Evolutionary conservation across 1,140 invertebrate species (phyloP).

Genomic region (Aporrectodea caliginosa): DNA sequence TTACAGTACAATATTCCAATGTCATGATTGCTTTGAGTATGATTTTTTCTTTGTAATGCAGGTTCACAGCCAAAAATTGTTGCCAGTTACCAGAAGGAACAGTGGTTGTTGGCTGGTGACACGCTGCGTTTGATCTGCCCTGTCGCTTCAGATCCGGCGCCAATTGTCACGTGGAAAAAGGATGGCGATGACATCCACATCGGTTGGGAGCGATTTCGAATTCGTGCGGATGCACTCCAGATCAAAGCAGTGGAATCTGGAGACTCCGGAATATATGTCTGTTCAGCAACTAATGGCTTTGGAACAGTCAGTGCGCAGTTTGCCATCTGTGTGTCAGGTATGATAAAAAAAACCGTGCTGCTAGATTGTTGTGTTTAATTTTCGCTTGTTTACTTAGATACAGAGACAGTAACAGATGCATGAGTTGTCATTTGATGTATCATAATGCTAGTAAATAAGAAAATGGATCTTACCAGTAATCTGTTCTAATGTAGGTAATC

Average conservation of each 20-base stretch:
- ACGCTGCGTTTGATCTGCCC: slow-evolving; percentile 47
- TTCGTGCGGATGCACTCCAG: slow-evolving; percentile 37
- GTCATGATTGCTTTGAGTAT: background rate
- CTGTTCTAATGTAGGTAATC: no score
- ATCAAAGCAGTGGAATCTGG: slow-evolving; percentile 48
- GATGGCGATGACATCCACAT: slow-evolving; percentile 56
- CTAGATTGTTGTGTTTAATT: no score
- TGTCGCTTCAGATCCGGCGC: slow-evolving; percentile 44
- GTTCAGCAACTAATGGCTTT: slow-evolving; percentile 54
- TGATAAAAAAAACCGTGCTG: no score
- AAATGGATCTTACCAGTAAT: no score
- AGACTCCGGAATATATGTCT: slow-evolving; percentile 51
- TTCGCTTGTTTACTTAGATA: no score
- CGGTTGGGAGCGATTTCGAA: slow-evolving; percentile 57
- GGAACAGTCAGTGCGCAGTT: slow-evolving; percentile 45
- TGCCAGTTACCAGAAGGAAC: background rate
- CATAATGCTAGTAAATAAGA: no score
- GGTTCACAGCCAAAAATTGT: background rate
- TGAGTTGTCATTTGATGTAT: no score
- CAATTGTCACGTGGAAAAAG: slow-evolving; percentile 51
- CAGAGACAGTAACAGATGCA: no score
- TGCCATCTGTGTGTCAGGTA: slow-evolving; percentile 21
- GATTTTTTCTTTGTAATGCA: background rate
- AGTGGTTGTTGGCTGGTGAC: slow-evolving; percentile 38
- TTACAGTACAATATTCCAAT: background rate